These are phyloP conservation scores for Phataginus tetradactyla DNA, from an alignment of 2,797 vertebrate genomes.

Conservation along the genomic window DNA sequence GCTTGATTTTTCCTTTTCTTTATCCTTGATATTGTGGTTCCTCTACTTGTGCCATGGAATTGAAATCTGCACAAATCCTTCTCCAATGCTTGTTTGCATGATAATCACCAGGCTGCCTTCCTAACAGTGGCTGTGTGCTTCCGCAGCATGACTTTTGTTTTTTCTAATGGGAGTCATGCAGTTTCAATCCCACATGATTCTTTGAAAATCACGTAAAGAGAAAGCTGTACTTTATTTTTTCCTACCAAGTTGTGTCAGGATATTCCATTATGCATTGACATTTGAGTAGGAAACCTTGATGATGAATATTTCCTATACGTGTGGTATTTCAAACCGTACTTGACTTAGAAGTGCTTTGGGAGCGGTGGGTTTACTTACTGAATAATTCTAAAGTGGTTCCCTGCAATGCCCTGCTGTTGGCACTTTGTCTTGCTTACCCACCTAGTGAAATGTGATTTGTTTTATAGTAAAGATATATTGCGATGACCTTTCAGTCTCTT, in stretches of 20 bases:
- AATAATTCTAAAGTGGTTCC: background rate
- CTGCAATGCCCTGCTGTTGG: background rate
- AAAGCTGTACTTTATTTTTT: background rate
- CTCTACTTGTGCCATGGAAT: background rate
- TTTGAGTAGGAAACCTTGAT: background rate
- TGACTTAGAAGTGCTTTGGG: background rate
- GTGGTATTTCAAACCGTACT: conserved; percentile 45
- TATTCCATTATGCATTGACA: background rate
- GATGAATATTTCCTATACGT: background rate
- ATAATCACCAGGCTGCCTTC: background rate
- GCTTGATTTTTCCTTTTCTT: background rate
- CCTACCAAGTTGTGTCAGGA: background rate
- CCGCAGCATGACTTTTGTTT: background rate
- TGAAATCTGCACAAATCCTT: background rate
- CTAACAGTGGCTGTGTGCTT: background rate
- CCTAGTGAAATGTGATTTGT: background rate
- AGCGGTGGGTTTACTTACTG: background rate
- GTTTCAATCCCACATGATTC: background rate
- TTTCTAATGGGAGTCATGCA: background rate
- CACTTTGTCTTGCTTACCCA: background rate
- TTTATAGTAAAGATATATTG: conserved; percentile 51
- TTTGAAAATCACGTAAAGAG: conserved; percentile 30
- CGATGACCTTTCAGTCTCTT: conserved; percentile 16
- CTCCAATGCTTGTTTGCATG: background rate
- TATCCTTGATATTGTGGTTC: background rate